These are phyloP conservation scores for Platerodrilus igneus DNA, from an alignment of 2,888 invertebrate species.

Conservation along the genomic window DNA sequence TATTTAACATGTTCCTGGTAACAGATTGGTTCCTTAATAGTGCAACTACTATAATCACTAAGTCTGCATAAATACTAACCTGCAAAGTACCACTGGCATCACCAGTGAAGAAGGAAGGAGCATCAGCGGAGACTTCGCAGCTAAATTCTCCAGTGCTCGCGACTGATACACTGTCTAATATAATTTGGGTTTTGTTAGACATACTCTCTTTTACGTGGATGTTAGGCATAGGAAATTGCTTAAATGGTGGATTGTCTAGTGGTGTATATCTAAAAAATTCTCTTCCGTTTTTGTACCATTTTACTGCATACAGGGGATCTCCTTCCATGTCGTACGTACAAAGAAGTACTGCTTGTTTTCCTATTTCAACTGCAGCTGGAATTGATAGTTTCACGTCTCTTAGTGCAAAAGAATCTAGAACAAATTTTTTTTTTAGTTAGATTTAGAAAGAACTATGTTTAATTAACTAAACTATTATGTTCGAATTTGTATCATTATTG, in stretches of 20 bases:
- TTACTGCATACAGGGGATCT: slow-evolving; percentile 62
- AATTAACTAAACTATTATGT: too few species aligned
- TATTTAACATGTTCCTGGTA: too few species aligned
- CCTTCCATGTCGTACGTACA: slow-evolving; percentile 63
- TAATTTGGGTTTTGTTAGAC: slow-evolving; percentile 42
- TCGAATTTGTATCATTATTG: too few species aligned
- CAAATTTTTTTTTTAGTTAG: too few species aligned
- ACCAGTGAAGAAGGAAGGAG: slow-evolving; percentile 45
- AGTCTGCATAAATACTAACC: too few species aligned
- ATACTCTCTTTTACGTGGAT: slow-evolving; percentile 57
- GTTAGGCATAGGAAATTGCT: slow-evolving; percentile 59
- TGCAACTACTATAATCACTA: too few species aligned
- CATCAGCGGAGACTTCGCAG: slow-evolving; percentile 47
- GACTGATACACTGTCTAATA: slow-evolving; percentile 39
- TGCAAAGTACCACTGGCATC: slow-evolving; percentile 43
- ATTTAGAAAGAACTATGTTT: too few species aligned
- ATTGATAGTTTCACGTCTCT: slow-evolving; percentile 62
- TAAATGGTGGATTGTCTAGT: slow-evolving; percentile 59
- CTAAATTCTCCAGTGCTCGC: slow-evolving; percentile 42
- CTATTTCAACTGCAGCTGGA: slow-evolving; percentile 61
- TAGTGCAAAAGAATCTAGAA: slow-evolving; percentile 42
- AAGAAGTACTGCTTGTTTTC: slow-evolving; percentile 58
- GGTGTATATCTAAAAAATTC: slow-evolving; percentile 62
- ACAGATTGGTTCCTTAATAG: too few species aligned
- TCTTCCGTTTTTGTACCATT: slow-evolving; percentile 62